These are phyloP conservation scores for Isotomurus palustris DNA, from an alignment of 2,888 invertebrate genomes.

Conservation along the genomic window DNA sequence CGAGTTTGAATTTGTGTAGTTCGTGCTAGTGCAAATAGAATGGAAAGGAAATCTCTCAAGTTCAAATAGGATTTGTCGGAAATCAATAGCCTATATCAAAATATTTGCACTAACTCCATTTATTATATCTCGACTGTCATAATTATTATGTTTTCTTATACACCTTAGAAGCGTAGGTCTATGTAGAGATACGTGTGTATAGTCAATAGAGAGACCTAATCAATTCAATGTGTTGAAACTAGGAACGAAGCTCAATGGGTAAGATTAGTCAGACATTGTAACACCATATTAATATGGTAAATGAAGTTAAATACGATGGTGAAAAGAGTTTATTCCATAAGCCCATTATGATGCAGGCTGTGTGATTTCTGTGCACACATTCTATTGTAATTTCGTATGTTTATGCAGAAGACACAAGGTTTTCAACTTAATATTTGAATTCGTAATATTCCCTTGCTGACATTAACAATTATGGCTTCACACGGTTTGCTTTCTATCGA, in stretches of 20 bases:
- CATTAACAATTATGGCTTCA: conserved; percentile 13
- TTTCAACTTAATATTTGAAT: too few species aligned
- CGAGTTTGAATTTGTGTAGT: conserved; percentile 18
- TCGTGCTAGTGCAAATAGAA: conserved; percentile 34
- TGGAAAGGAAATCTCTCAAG: conserved; percentile 45
- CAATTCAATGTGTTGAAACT: too few species aligned
- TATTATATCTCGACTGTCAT: too few species aligned
- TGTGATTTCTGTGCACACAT: too few species aligned
- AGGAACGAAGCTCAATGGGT: too few species aligned
- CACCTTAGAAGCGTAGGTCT: too few species aligned
- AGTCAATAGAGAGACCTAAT: too few species aligned
- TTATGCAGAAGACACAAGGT: too few species aligned
- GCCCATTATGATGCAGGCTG: not conserved
- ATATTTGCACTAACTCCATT: conserved; percentile 46
- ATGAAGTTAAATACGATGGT: not conserved
- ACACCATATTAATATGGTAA: too few species aligned
- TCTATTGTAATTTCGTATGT: too few species aligned
- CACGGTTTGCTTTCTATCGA: conserved; percentile 1
- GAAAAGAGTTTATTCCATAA: not conserved
- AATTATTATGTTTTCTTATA: too few species aligned
- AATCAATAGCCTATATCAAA: conserved; percentile 46
- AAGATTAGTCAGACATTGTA: too few species aligned
- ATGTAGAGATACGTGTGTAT: not conserved
- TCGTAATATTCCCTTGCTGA: conserved; percentile 9
- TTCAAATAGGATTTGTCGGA: conserved; percentile 45